Percentiles rank a stretch among this genome's conserved stretches.
phyloP scores from a whole-genome alignment of 92 coral and sea anemone genomes.

The Bergia puertoricense region DNA sequence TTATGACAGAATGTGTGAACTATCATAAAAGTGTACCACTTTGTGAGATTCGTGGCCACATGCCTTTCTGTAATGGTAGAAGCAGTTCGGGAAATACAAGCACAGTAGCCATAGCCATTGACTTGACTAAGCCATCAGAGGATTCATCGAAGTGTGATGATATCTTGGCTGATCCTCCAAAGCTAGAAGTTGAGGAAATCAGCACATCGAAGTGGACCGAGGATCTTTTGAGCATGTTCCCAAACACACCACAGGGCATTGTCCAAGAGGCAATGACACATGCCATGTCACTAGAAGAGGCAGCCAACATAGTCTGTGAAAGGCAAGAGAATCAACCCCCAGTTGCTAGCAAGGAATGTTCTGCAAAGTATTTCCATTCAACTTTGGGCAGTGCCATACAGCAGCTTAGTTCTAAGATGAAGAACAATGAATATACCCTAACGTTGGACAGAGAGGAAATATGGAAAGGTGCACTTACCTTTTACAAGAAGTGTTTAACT shows the following conservation, averaged over 20 bases:
- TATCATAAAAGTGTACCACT: conserved; percentile 21
- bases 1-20: conserved; percentile 34
- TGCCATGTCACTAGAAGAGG: conserved; percentile 41
- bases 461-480: conserved; percentile 56
- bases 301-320: conserved; percentile 50
- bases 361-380: conserved; percentile 32
- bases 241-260: conserved; percentile 23
- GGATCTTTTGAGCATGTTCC: conserved; percentile 36
- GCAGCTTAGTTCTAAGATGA: conserved; percentile 31
- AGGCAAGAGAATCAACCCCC: conserved; percentile 36
- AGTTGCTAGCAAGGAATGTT: not conserved
- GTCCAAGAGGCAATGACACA: conserved; percentile 37
- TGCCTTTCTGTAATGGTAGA: conserved; percentile 8
- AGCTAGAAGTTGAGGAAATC: conserved; percentile 8
- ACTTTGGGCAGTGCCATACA: conserved; percentile 3
- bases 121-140: conserved; percentile 26
- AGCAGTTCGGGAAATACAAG: conserved; percentile 1
- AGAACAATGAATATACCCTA: conserved; percentile 27
- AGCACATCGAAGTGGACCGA: conserved; percentile 38
- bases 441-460: conserved; percentile 64
- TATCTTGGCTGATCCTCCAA: not conserved
- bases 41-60: conserved; percentile 10
- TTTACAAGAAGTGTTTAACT: conserved; percentile 56
- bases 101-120: conserved; percentile 5
- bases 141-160: not conserved